Evolutionary conservation across 2,888 invertebrate genomes (phyloP).

Genomic region (Mimas tiliae): DNA sequence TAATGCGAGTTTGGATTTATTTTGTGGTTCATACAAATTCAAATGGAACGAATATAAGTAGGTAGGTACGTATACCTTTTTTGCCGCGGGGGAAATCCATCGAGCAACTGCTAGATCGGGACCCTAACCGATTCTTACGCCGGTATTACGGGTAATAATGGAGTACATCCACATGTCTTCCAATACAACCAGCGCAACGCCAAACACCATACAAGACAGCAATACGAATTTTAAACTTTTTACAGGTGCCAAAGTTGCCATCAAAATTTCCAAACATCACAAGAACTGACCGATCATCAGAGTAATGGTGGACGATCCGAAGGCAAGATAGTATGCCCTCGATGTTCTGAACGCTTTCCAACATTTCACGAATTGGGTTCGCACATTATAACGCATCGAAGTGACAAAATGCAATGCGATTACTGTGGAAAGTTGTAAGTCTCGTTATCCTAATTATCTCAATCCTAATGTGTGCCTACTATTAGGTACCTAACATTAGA

Average conservation of each 20-base stretch:
- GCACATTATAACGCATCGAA: slow-evolving; percentile 68
- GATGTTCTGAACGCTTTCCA: slow-evolving; percentile 72
- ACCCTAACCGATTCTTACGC: no score
- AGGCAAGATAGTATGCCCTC: slow-evolving; percentile 73
- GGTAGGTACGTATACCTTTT: no score
- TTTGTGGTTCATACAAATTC: no score
- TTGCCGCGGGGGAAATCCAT: no score
- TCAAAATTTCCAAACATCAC: slow-evolving; percentile 75
- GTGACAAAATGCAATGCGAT: slow-evolving; percentile 72
- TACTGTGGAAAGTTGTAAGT: slow-evolving; percentile 77
- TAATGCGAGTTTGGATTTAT: not conserved
- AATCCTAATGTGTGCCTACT: no score
- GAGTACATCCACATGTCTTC: no score
- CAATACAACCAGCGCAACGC: no score
- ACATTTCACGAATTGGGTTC: slow-evolving; percentile 75
- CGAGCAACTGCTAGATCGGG: no score
- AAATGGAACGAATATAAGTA: no score
- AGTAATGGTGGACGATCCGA: slow-evolving; percentile 74
- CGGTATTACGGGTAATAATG: no score
- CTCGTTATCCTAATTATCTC: not conserved
- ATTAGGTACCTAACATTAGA: not conserved
- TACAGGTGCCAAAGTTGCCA: slow-evolving; percentile 76
- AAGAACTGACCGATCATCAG: slow-evolving; percentile 72
- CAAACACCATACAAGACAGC: not conserved
- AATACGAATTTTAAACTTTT: not conserved